Conservation (phyloP, 2,113 vertebrate species). For the Sitta europaea region DNA sequence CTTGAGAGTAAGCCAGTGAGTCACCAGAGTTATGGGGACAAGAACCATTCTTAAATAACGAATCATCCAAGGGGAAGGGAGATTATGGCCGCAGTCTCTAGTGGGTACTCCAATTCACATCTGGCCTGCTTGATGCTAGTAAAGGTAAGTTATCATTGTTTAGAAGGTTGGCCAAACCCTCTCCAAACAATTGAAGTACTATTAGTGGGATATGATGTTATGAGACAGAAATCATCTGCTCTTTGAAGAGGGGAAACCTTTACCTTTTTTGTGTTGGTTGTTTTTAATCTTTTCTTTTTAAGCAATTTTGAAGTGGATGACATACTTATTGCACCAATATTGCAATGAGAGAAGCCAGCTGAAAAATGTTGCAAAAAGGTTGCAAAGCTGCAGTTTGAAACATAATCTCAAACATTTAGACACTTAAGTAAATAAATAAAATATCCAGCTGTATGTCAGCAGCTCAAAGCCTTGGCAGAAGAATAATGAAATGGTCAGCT, state of each 20-base stretch:
- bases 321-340: not conserved
- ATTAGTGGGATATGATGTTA: not conserved
- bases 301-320: not conserved
- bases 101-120: not conserved
- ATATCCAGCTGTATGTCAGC: not conserved
- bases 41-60: not conserved
- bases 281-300: not conserved
- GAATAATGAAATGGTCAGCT: not conserved
- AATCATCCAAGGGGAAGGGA: not conserved
- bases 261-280: not conserved
- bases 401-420: not conserved
- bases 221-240: not conserved
- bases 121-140: not conserved
- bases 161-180: not conserved
- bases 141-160: not conserved
- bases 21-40: constrained; percentile 14
- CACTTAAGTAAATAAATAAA: not conserved
- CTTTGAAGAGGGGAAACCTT: not conserved
- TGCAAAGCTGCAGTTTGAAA: not conserved
- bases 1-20: not conserved
- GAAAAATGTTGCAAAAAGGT: not conserved
- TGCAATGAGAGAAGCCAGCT: not conserved
- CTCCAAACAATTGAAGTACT: not conserved
- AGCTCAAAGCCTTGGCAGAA: not conserved
- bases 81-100: not conserved